Base-by-base conservation (phyloP, 2,797 vertebrate species). In the Nyctalus aviator region DNA sequence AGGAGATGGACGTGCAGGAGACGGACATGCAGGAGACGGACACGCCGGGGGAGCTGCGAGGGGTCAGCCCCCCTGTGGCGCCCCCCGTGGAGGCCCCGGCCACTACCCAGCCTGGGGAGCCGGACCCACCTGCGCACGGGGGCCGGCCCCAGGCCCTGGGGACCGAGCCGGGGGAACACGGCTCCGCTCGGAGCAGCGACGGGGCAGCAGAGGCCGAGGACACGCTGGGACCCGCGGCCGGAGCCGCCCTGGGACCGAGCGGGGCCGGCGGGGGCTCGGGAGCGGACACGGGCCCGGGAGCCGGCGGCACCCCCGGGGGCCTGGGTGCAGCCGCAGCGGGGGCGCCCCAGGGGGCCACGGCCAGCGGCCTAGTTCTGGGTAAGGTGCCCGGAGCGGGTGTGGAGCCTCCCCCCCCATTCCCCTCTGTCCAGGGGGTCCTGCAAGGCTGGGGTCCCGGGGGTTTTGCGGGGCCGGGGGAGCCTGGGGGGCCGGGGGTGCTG, bases 11-110 rank as follows among this genome's bases (percentile, higher is more conserved):
- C 2, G 73, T 88, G 3, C 97, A 93, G n/a, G 94, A 94, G 92
- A 95, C 91, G 25, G 97, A 96, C 44, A 41, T 23, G 17, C 97
- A 93, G n/a, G 94, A 94, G 92, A 95, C 91, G 25, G 97, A 96
- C 41, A 46, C 25, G 17, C 97, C 97, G 20, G 97, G 96, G 50
- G 96, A 97, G 75, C 50, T 30, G n/a, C 90, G 93, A 41, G 94
- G 97, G 78, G 85, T 35, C 88, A 91, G 48, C 81, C 30, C 53
- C 17, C 84, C 76, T 81, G 41, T 57, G 35, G 69, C 50, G 32
- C n/a, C 53, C 15, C 12, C 76, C 11, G 18, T 25, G 12, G 94
- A 88, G 59, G 46, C n/a, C 32, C 62, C 27, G 9, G 53, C 57
- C 8, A 64, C 78, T 82, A 37, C 78, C 90, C 37, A 77, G 3